Evolutionary conservation across 1,140 invertebrate genomes (phyloP).

Genomic region (Drosophila truncata): DNA sequence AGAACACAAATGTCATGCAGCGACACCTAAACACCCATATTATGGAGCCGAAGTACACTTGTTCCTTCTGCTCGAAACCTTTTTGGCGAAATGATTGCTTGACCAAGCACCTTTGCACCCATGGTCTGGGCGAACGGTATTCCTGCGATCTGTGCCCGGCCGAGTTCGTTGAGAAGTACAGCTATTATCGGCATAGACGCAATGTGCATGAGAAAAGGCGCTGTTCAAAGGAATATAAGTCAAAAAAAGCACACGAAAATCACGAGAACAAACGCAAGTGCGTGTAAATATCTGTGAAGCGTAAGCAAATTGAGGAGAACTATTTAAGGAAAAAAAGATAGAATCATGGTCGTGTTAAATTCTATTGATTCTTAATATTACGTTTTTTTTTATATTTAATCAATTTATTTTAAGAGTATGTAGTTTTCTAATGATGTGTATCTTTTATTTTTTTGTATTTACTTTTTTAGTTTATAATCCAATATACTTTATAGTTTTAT

Average conservation of each 20-base stretch:
- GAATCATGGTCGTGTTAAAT: not conserved
- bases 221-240: not conserved
- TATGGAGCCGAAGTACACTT: not conserved
- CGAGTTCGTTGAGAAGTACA: accelerated
- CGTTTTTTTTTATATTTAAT: not conserved
- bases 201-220: not conserved
- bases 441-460: too few species aligned
- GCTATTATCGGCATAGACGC: not conserved
- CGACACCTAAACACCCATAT: not conserved
- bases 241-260: not conserved
- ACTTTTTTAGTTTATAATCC: too few species aligned
- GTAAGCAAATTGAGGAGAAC: not conserved
- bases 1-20: not conserved
- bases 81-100: not conserved
- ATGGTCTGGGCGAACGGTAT: not conserved
- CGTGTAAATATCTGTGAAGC: not conserved
- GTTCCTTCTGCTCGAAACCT: not conserved
- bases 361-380: not conserved
- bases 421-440: not conserved
- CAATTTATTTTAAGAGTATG: not conserved
- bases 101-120: not conserved
- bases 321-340: not conserved
- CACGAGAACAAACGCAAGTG: not conserved
- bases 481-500: not conserved
- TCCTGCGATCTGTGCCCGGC: not conserved